Evolutionary conservation across 2,797 vertebrate species (phyloP), one percentile per base, ranked within the genome.

Genomic region (Hoplostethus mediterraneus): DNA sequence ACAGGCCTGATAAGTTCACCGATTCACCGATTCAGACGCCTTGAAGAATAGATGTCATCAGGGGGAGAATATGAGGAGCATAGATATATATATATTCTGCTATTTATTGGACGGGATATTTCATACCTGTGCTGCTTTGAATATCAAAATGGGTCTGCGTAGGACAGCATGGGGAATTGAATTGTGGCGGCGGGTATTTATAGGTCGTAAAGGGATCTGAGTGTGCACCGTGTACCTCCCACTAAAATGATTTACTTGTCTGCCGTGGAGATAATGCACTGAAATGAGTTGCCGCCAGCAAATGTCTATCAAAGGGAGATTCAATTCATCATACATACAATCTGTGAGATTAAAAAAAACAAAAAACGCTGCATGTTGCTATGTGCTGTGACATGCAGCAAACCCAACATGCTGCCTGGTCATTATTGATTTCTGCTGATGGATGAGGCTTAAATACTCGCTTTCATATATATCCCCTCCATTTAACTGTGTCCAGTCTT

Each of bases 21-120:
- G 62, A 77, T 73, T 67, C 54, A n/a, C 40, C 64, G 45, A 73
- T 70, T 79, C 62, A 63, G 55, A 51, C 8, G 17, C 21, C 49
- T 52, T 28, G 5, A 21, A 52, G 49, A 25, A 75, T 75, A 71
- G 67, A 71, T 57, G 60, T 77, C 63, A 75, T 67, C 36, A 31
- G 36, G 13, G 59, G 66, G 58, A 21, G 51, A 55, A 51, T 28
- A 12, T 16, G 31, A 58, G 40, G 69, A 44, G 59, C 54, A 13
- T 6, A 21, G 63, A 66, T 45, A 54, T 31, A 66, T 45, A 54
- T 31, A 6, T 40, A 57, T 58, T 54, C 52, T 52, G 16, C 6
- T 17, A 12, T 61, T 65, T 63, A 49, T 36, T 33, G 16, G 11
- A 38, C 4, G 11, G 55, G n/a, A 57, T 60, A n/a, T 36, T 12